Base-by-base conservation (phyloP, 1,140 invertebrate genomes). In the Drosophila mojavensis region DNA sequence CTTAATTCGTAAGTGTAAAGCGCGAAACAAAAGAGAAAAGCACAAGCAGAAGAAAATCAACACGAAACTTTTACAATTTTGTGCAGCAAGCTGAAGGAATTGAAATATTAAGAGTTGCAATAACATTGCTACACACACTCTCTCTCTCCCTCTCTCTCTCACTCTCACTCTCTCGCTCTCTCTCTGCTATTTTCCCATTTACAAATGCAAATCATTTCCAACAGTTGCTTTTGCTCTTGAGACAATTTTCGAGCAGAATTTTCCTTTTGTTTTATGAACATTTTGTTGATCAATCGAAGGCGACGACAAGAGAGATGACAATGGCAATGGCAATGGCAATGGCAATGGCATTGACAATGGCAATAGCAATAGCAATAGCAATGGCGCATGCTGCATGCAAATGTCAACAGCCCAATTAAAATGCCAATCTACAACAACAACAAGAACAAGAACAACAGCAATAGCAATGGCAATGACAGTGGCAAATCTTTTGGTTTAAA, bases 341-440 rank as follows among this genome's bases (percentile, higher is more conserved):
- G 55, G 20, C 15, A 48, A 56, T 48, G 53, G n/a, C 13, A 54
- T n/a, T 20, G 26, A 7, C 59, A 45, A 45, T 39, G 10, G 11
- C 36, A 4, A 39, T 39, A 13, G 15, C 54, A 15, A 56, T 20
- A n/a, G 17, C 59, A 33, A 45, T 39, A 9, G 36, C 36, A 3
- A 4, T 13, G 20, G 15, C 54, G 53, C 10, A 65, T 9, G 43
- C 11, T 51, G 26, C 55, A 67, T 65, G 45, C 20, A 63, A 73
- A 67, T 60, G 70, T 64, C 75, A 78, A 78, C 75, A 75, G 36
- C 33, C 75, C 71, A 78, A 78, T 77, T 77, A 74, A 74, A 77
- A 68, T 67, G 51, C 20, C 30, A 67, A 66, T 47, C 13, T 41
- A 33, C 41, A 33, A 10, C 24, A 54, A 11, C 28, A 54, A 24